Evolutionary conservation across 2,888 invertebrate genomes (phyloP).

Genomic region (Micoletzkya japonica): DNA sequence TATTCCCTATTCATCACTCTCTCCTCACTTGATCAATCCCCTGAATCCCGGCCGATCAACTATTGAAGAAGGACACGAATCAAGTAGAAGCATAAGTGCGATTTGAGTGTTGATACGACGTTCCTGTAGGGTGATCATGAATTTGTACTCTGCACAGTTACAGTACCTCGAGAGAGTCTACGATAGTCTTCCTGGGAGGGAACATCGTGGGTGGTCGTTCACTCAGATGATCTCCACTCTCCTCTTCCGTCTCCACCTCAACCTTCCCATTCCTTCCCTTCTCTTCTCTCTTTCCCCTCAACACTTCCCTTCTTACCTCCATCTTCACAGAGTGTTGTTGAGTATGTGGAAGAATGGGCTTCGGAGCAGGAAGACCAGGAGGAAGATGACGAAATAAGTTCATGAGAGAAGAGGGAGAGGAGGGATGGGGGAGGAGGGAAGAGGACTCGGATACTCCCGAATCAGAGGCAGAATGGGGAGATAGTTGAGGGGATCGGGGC

Average conservation of each 20-base stretch:
- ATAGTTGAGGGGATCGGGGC: slow-evolving; percentile 15
- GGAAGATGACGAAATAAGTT: slow-evolving; percentile 11
- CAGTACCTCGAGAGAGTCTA: slow-evolving; percentile 1
- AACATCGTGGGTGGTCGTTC: neutral
- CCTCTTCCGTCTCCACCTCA: neutral
- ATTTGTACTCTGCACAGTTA: neutral
- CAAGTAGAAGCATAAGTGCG: slow-evolving; percentile 50
- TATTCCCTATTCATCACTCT: neutral
- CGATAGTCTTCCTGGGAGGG: slow-evolving; percentile 2
- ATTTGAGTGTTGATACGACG: slow-evolving; percentile 37
- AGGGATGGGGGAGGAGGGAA: neutral
- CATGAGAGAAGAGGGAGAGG: slow-evolving; percentile 1
- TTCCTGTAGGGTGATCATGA: neutral
- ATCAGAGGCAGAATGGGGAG: slow-evolving; percentile 13
- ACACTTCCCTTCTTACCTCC: neutral
- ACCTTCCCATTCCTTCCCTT: neutral
- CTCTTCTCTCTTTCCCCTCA: neutral
- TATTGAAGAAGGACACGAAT: slow-evolving; percentile 45
- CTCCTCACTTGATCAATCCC: slow-evolving; percentile 32
- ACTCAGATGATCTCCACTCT: neutral
- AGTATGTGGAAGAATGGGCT: slow-evolving; percentile 6
- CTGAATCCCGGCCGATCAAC: slow-evolving; percentile 51
- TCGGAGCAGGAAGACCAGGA: slow-evolving; percentile 18
- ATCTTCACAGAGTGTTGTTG: neutral
- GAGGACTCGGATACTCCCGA: slow-evolving; percentile 7